Conservation (phyloP, 2,888 invertebrate species). For the Endotricha flammealis region DNA sequence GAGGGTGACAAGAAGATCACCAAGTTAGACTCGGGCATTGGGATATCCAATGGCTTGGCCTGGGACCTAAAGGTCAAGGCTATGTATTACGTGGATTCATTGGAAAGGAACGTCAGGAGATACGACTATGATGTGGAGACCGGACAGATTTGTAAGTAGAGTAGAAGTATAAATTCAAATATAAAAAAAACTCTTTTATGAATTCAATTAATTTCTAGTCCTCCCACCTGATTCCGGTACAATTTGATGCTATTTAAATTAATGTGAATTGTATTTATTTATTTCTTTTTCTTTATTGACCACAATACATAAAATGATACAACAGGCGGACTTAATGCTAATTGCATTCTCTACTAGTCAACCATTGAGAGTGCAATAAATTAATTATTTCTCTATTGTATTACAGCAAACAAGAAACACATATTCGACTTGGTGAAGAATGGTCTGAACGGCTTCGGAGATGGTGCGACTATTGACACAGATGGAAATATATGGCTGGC, state of each 20-base stretch:
- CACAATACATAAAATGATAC: no score
- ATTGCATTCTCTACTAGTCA: no score
- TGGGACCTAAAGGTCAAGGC: conserved; percentile 83
- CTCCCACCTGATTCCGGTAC: no score
- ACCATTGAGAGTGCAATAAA: no score
- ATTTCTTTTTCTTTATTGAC: no score
- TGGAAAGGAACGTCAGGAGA: conserved; percentile 80
- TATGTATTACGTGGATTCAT: conserved; percentile 86
- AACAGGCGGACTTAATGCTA: no score
- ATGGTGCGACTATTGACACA: conserved; percentile 87
- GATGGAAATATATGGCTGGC: conserved; percentile 88
- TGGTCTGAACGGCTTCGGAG: conserved; percentile 69
- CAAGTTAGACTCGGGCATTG: conserved; percentile 47
- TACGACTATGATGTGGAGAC: conserved; percentile 85
- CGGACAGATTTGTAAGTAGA: conserved; percentile 80
- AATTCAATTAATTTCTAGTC: no score
- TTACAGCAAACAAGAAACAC: conserved; percentile 78
- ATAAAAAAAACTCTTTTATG: no score
- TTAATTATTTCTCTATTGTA: no score
- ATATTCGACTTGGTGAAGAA: conserved; percentile 78
- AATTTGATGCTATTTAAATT: no score
- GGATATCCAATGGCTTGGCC: conserved; percentile 87
- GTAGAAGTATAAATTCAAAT: conserved; percentile 1
- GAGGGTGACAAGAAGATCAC: conserved; percentile 34
- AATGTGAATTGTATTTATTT: no score